Base-by-base conservation (phyloP, 2,888 invertebrate species). In the Caenorhabditis angaria region DNA sequence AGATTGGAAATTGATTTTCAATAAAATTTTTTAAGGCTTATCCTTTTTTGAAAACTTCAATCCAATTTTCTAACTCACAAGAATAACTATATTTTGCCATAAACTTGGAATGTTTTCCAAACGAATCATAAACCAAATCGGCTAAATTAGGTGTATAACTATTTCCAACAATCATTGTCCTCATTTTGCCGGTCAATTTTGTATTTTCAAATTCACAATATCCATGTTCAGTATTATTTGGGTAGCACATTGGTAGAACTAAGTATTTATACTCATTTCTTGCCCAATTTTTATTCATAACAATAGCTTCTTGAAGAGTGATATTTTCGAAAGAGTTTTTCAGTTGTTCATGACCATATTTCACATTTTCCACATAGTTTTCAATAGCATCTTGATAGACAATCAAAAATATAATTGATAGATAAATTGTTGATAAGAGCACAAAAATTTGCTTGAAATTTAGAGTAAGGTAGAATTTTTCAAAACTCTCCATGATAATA, bases 221-320 rank as follows among this genome's bases (percentile, higher is more conserved):
- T 28, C 74, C 77, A 55, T 77, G 77, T 29, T 77, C 77, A 1
- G 65, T 32, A 10, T 56, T 65, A 53, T 77, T 77, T 1, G 77
- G 77, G 57, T 32, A 69, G 32, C 77, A 77, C 20, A 71, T 71
- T 0, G 67, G 63, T 3, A 74, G 65, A 5, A 74, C 41, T 32
- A 77, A 41, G 28, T 69, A 61, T 18, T 67, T 67, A 59, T 75
- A 77, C 24, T 77, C 77, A 14, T 66, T 56, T 6, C 69, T 25
- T 24, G 74, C 77, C 63, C 69, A 77, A 48, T 74, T 67, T 28
- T 64, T 63, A 55, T 77, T 77, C 47, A 77, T 12, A 6, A 29
- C 22, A 3, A 71, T 66, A 0, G 77, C 71, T 61, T 77, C 63
- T 12, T 71, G 71, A 14, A 66, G 47, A 8, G 71, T 66, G n/a